phyloP scores from a whole-genome alignment of 2,888 invertebrate species.

The Volucella bombylans region DNA sequence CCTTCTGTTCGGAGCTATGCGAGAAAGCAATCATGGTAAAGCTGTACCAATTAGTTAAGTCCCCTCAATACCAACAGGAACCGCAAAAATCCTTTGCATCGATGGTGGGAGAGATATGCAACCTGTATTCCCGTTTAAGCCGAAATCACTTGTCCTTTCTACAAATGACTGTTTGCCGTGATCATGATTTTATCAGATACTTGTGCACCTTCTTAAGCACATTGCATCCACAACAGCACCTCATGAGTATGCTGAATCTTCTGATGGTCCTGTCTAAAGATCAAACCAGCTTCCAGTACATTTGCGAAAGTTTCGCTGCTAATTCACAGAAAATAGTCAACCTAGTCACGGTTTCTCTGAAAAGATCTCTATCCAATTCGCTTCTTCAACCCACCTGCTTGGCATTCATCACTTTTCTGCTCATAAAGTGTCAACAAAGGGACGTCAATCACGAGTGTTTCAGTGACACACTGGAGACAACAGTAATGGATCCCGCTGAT shows the following conservation, averaged over 20 bases:
- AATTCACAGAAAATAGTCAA: slow-evolving; percentile 75
- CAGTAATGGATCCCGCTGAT: slow-evolving; percentile 12
- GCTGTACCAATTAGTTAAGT: slow-evolving; percentile 78
- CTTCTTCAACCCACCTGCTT: slow-evolving; percentile 76
- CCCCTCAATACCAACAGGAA: slow-evolving; percentile 44
- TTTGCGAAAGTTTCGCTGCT: slow-evolving; percentile 75
- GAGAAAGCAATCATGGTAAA: slow-evolving; percentile 76
- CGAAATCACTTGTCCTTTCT: slow-evolving; percentile 76
- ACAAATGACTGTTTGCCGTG: slow-evolving; percentile 78
- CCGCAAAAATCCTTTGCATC: slow-evolving; percentile 63
- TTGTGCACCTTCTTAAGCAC: slow-evolving; percentile 62
- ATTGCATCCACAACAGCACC: slow-evolving; percentile 62
- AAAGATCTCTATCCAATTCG: slow-evolving; percentile 57
- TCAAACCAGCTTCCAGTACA: slow-evolving; percentile 74
- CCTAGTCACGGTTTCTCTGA: slow-evolving; percentile 75
- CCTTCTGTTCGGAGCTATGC: slow-evolving; percentile 75
- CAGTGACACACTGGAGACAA: slow-evolving; percentile 66
- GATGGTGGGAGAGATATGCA: slow-evolving; percentile 79
- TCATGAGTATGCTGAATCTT: slow-evolving; percentile 68
- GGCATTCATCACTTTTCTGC: slow-evolving; percentile 75
- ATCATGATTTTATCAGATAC: slow-evolving; percentile 74
- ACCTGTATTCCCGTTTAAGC: slow-evolving; percentile 78
- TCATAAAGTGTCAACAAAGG: slow-evolving; percentile 76
- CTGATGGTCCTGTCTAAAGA: slow-evolving; percentile 77
- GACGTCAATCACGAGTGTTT: slow-evolving; percentile 65